phyloP scores from a whole-genome alignment of 2,113 vertebrate genomes.

The Cromileptes altivelis region DNA sequence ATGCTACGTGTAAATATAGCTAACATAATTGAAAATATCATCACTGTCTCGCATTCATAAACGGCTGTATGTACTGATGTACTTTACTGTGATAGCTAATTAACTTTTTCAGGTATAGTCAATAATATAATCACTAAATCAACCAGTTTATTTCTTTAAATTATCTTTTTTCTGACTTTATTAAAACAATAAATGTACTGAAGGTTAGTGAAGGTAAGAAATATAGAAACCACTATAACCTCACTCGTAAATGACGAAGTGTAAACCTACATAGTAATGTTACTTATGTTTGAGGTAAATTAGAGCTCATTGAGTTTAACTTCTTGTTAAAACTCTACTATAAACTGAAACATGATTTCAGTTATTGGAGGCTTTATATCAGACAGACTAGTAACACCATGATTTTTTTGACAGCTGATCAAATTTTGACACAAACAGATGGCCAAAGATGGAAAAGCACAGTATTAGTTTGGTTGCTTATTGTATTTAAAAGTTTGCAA shows the following conservation, averaged over 20 bases:
- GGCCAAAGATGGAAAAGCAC: background rate
- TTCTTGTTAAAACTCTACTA: background rate
- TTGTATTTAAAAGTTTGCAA: background rate
- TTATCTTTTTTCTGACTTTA: no score
- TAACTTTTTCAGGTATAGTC: background rate
- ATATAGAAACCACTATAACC: background rate
- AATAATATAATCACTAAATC: background rate
- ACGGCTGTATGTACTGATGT: no score
- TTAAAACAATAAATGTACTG: background rate
- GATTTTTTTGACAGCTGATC: background rate
- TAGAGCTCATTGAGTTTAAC: background rate
- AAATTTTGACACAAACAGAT: background rate
- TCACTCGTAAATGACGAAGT: background rate
- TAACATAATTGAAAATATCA: no score
- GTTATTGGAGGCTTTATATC: background rate
- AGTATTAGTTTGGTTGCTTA: background rate
- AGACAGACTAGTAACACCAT: background rate
- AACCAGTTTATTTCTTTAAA: background rate
- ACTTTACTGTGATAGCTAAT: no score
- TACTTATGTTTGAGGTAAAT: background rate
- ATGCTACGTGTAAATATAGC: no score
- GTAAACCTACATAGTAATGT: background rate
- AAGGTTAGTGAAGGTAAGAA: background rate
- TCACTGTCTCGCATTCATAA: no score
- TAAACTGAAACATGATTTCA: background rate